phyloP scores from a whole-genome alignment of 2,888 invertebrate species.

The Argyresthia albistria region DNA sequence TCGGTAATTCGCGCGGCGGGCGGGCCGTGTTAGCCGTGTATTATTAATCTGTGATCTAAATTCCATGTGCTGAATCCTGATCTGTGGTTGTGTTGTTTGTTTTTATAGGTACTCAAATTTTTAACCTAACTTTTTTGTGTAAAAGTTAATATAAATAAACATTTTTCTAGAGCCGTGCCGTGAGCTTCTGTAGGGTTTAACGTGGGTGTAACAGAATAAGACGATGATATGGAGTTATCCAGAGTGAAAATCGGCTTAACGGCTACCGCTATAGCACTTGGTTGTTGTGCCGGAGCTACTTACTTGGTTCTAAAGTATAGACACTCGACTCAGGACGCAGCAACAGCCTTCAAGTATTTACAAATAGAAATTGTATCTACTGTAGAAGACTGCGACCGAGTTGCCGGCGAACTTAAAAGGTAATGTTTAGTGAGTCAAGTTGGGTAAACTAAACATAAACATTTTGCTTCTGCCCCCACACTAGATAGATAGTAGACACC shows the following conservation, averaged over 20 bases:
- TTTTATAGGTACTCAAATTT: not conserved
- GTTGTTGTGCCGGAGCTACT: conserved; percentile 27
- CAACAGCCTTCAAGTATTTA: conserved; percentile 34
- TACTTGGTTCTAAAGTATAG: conserved; percentile 26
- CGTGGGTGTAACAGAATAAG: not conserved
- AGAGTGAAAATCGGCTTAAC: conserved; percentile 25
- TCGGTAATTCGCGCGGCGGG: too few relatives aligned
- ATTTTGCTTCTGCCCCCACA: too few relatives aligned
- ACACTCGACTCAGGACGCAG: conserved; percentile 19
- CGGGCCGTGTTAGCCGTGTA: too few relatives aligned
- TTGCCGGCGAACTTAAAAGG: conserved; percentile 37
- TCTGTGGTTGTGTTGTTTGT: not conserved
- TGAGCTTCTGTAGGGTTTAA: too few relatives aligned
- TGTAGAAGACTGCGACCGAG: conserved; percentile 30
- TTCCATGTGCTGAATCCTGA: too few relatives aligned
- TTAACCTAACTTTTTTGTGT: not conserved
- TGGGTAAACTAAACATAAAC: too few relatives aligned
- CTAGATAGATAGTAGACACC: too few relatives aligned
- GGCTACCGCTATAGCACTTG: conserved; percentile 23
- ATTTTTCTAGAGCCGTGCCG: not conserved
- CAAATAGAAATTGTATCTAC: conserved; percentile 31
- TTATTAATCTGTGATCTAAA: too few relatives aligned
- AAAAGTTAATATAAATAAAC: not conserved
- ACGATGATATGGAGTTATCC: conserved; percentile 19
- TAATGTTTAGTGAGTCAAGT: too few relatives aligned